Base-by-base conservation (phyloP, 2,113 vertebrate genomes). In the Narcine bancroftii region DNA sequence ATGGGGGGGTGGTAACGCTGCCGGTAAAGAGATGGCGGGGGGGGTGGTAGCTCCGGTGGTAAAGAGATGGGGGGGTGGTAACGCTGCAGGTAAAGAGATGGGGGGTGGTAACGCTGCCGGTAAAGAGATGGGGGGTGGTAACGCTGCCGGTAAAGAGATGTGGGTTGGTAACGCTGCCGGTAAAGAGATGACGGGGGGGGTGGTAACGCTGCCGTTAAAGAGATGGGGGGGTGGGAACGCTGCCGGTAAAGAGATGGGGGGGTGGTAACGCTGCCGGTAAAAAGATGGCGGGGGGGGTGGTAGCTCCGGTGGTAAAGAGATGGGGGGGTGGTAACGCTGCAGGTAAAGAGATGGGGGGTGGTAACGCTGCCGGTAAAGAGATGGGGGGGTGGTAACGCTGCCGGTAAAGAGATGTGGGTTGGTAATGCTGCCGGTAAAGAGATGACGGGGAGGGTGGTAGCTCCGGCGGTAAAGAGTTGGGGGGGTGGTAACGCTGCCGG, bases 381-480 rank as follows among this genome's bases (percentile, higher is more conserved):
- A 36, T 9, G 73, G 10, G n/a, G 47, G 92, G 29, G 56, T n/a
- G 29, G 83, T 4, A 60, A 21, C n/a, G 39, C 29, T 2, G 0
- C 50, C 92, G n/a, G 0, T n/a, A n/a, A n/a, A n/a, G n/a, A n/a
- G 0, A 26, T 0, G 0, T 42, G 73, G 36, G 6, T 6, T 10
- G 73, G 73, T 10, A 42, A 42, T 11, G 73, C 6, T 10, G 45
- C 3, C 6, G 83, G 83, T 36, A 45, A 24, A 87, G 83, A 45
- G 7, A 21, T 2, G 83, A 29, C 1, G 24, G 42, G 42, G 83
- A 24, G 42, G 26, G 83, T 17, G 83, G 83, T 42, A 45, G 33
- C 6, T 19, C 3, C 10, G 73, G 83, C 17, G 83, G 83, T 2
- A n/a, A 39, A 39, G 36, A 9, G 79, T 21, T 0, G 56, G 33